phyloP scores from a whole-genome alignment of 1,140 invertebrate species.

The Antheraea pernyi region DNA sequence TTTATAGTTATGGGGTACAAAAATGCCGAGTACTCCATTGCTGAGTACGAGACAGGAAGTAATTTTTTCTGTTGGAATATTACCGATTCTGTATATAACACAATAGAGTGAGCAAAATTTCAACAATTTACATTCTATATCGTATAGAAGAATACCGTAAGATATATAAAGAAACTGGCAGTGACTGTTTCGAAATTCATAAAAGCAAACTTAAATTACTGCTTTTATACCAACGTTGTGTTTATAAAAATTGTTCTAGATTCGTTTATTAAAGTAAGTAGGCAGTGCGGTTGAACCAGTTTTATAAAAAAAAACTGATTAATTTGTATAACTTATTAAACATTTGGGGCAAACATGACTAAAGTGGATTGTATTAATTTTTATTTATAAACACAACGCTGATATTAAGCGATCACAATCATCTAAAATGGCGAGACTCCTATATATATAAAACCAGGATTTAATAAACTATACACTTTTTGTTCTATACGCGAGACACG shows the following conservation, averaged over 20 bases:
- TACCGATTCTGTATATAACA: background rate
- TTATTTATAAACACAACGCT: conserved; percentile 15
- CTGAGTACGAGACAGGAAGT: too few species aligned
- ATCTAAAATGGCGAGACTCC: background rate
- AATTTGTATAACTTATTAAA: too few species aligned
- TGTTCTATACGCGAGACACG: conserved; percentile 23
- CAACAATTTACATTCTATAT: background rate
- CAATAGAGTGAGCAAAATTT: background rate
- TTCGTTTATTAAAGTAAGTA: too few species aligned
- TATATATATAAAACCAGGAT: background rate
- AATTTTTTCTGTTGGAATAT: too few species aligned
- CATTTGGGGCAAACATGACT: too few species aligned
- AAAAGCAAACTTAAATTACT: background rate
- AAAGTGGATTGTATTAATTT: background rate
- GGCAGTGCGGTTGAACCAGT: too few species aligned
- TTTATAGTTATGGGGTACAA: too few species aligned
- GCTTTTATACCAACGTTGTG: background rate
- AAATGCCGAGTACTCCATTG: too few species aligned
- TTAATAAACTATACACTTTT: background rate
- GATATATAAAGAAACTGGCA: background rate
- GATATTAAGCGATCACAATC: conserved; percentile 10
- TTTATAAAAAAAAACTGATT: too few species aligned
- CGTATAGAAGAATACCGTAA: background rate
- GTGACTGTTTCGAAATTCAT: background rate
- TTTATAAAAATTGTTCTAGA: background rate